Evolutionary conservation across 2,888 invertebrate genomes (phyloP).

Genomic region (Choreutis nemorana): DNA sequence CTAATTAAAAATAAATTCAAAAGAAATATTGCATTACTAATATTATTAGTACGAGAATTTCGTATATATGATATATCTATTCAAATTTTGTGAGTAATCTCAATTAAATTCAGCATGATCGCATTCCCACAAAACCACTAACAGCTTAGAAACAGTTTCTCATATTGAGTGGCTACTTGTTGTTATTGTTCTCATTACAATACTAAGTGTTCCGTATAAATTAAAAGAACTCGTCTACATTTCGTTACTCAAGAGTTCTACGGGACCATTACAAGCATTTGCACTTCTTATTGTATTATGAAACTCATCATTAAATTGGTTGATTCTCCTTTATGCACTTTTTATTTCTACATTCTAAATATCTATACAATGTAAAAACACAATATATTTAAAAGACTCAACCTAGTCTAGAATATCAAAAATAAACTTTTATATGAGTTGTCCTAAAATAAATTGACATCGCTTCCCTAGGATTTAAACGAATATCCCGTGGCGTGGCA

Average conservation of each 20-base stretch:
- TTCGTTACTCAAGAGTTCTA: constrained; percentile 31
- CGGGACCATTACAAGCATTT: constrained; percentile 29
- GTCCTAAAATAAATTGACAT: background rate
- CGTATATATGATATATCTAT: no score
- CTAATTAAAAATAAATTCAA: no score
- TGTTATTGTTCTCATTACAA: constrained; percentile 46
- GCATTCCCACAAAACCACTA: constrained; percentile 44
- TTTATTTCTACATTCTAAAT: constrained; percentile 1
- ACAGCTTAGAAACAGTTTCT: constrained; percentile 45
- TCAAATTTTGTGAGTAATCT: no score
- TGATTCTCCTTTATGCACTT: no score
- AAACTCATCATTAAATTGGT: no score
- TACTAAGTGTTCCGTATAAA: constrained; percentile 32
- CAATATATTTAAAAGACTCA: no score
- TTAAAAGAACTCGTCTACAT: constrained; percentile 33
- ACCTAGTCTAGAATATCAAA: no score
- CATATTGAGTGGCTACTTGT: constrained; percentile 35
- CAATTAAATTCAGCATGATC: constrained; percentile 26
- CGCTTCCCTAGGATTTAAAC: background rate
- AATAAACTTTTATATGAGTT: no score
- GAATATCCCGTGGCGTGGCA: constrained; percentile 38
- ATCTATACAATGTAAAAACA: background rate
- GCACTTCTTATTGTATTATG: no score
- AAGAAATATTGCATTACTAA: no score
- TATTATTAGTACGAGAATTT: no score